Percentiles rank a stretch among this genome's conserved stretches.
phyloP scores from a whole-genome alignment of 2,113 vertebrate genomes.

The Poicephalus meyeri region DNA sequence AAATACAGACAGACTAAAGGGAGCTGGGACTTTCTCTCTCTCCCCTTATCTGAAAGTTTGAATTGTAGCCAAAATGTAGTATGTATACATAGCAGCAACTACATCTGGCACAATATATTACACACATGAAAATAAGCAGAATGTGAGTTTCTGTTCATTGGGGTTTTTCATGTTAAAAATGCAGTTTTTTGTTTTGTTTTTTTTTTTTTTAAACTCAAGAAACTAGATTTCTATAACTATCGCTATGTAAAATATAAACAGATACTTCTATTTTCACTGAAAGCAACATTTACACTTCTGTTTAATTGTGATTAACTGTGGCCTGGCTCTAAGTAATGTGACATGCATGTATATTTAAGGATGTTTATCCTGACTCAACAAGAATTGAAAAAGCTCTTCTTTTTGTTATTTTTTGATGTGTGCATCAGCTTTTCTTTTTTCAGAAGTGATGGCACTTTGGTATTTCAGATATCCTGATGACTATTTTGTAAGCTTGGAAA shows the following conservation, averaged over 20 bases:
- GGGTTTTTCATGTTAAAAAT: not conserved
- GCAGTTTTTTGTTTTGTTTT: not conserved
- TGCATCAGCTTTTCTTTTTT: not conserved
- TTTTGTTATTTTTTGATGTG: not conserved
- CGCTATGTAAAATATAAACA: not conserved
- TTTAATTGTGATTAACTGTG: not conserved
- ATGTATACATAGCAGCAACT: not conserved
- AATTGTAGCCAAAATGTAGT: not conserved
- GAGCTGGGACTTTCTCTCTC: not conserved
- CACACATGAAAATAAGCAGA: not conserved
- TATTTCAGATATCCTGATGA: not conserved
- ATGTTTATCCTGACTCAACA: not conserved
- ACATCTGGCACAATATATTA: not conserved
- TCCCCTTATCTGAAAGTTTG: not conserved
- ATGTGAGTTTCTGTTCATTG: not conserved
- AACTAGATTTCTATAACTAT: not conserved
- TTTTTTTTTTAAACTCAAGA: not conserved
- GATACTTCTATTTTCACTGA: not conserved
- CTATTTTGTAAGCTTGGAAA: not conserved
- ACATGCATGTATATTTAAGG: not conserved
- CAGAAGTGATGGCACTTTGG: not conserved
- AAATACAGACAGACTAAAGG: not conserved
- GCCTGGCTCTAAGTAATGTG: not conserved
- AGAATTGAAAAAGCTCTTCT: not conserved
- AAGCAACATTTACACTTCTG: not conserved